phyloP scores from a whole-genome alignment of 1,140 invertebrate species.

The Diorhabda sublineata region DNA sequence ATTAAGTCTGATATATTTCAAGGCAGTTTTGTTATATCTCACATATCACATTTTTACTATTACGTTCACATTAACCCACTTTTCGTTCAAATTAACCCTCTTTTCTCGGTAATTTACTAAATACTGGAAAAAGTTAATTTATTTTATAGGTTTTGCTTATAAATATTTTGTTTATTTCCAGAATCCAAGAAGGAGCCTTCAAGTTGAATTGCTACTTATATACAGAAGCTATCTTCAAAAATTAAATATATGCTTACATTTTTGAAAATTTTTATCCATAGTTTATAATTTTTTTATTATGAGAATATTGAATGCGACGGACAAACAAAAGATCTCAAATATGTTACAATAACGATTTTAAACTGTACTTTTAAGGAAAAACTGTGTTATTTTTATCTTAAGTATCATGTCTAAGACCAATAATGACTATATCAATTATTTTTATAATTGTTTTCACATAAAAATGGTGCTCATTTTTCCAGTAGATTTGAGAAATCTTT shows the following conservation, averaged over 20 bases:
- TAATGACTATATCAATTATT: slow-evolving; percentile 11
- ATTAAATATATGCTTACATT: slow-evolving; percentile 24
- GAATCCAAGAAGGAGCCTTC: slow-evolving; percentile 53
- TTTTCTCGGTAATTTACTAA: neutral
- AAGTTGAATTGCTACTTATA: slow-evolving; percentile 47
- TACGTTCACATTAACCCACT: slow-evolving; percentile 5
- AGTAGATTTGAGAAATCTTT: slow-evolving; percentile 14
- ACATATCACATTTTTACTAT: neutral
- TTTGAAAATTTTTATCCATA: slow-evolving; percentile 17
- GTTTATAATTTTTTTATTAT: slow-evolving; percentile 15
- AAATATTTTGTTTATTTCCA: slow-evolving; percentile 36
- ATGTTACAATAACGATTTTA: neutral
- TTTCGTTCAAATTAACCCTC: slow-evolving; percentile 4
- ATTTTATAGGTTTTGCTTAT: slow-evolving; percentile 12
- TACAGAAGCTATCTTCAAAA: slow-evolving; percentile 12
- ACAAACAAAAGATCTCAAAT: neutral
- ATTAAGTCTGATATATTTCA: too few species aligned
- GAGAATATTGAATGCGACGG: slow-evolving; percentile 5
- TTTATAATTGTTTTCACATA: slow-evolving; percentile 20
- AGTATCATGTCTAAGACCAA: slow-evolving; percentile 19
- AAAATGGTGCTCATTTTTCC: slow-evolving; percentile 22
- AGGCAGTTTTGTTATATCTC: too few species aligned
- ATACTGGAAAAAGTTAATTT: slow-evolving; percentile 21
- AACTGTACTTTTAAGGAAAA: slow-evolving; percentile 19
- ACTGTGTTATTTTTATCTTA: slow-evolving; percentile 34